phyloP scores from a whole-genome alignment of 2,888 invertebrate species.

The Morinoia aosen region DNA sequence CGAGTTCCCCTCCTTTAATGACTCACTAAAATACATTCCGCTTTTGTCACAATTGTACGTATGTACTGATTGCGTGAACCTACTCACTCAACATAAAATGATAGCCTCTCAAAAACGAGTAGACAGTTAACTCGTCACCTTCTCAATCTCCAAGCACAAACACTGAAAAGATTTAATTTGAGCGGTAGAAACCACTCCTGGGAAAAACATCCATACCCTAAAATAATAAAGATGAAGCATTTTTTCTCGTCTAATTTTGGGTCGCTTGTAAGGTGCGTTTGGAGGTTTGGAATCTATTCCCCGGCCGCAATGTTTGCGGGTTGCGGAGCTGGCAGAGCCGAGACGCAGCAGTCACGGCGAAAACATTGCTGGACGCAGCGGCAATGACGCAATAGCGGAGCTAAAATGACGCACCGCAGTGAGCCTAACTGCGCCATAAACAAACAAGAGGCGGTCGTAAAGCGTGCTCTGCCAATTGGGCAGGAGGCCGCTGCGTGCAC shows the following conservation, averaged over 20 bases:
- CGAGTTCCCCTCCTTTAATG: no score
- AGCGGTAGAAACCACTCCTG: background rate
- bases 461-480: constrained; percentile 37
- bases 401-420: constrained; percentile 48
- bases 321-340: background rate
- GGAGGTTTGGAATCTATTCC: background rate
- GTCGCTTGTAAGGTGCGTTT: background rate
- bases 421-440: constrained; percentile 44
- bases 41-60: no score
- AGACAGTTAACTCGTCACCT: background rate
- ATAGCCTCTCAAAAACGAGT: background rate
- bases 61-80: background rate
- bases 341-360: background rate
- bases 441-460: constrained; percentile 38
- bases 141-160: background rate
- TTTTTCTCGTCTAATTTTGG: background rate
- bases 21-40: no score
- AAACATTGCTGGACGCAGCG: constrained; percentile 32
- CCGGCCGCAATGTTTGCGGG: background rate
- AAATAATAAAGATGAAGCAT: background rate
- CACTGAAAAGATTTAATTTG: background rate
- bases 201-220: background rate
- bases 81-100: background rate
- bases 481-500: background rate
- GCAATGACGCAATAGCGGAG: constrained; percentile 42